Evolutionary conservation across 2,113 vertebrate species (phyloP), one percentile per base, ranked within the genome.

Genomic region (Sprattus sprattus): DNA sequence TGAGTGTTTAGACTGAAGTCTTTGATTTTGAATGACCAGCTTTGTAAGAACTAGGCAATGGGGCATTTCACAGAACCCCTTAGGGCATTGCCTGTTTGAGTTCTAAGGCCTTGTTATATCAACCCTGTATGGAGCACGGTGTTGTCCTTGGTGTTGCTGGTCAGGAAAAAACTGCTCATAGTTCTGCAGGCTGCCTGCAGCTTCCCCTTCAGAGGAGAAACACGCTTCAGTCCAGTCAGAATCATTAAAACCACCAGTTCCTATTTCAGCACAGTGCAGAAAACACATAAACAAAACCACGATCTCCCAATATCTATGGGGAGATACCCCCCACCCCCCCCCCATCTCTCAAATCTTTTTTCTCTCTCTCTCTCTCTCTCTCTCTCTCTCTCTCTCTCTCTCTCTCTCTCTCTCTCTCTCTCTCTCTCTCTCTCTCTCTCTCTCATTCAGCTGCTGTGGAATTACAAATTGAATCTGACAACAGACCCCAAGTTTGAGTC

Each of bases 401-500:
- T 46, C 39, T 7, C 45, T 81, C 7, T 15, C 22, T 18, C 50
- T 11, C 75, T 25, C 57, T 16, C 82, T n/a, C 45, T 9, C 46
- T n/a, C 20, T 52, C 45, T 44, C 20, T 0, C 67, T 25, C 28
- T 39, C 9, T 39, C 11, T 75, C 10, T 85, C 67, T 60, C 64
- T 88, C 83, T 52, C 25, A 0, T 49, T 39, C 39, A 97, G 96
- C 93, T 97, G 71, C 91, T 97, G 84, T 97, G 97, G 97, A 97
- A 97, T 92, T 97, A 97, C 88, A 97, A 97, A 67, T 88, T 96
- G 83, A 97, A 97, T 88, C 91, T 97, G 88, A 97, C 97, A 22
- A 97, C 96, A 45, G 97, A 97, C 89, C 95, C 96, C 0, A 97
- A 97, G 92, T 97, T 97, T 89, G 97, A 97, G 88, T 96, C 96